Evolutionary conservation across 1,140 invertebrate genomes (phyloP).

Genomic region (Bombus difficillimus): DNA sequence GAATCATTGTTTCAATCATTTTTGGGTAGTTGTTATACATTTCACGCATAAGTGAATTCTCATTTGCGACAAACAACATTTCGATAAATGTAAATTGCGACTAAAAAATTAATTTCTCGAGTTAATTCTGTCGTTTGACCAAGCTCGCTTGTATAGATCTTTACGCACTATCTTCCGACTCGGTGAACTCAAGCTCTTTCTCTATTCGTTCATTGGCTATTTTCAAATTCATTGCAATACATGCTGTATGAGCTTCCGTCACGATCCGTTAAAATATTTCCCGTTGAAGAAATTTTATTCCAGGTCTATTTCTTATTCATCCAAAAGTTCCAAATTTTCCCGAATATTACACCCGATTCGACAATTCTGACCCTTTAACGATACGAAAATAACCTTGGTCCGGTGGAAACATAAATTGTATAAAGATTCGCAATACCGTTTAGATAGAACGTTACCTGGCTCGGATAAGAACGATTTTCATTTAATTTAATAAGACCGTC

Average conservation of each 20-base stretch:
- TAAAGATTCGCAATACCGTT: neutral
- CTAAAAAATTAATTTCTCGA: neutral
- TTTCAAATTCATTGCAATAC: neutral
- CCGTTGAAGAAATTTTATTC: neutral
- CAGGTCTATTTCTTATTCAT: neutral
- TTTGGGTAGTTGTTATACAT: neutral
- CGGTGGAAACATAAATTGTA: neutral
- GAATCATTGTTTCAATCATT: neutral
- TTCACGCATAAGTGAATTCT: neutral
- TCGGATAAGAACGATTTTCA: slow-evolving; percentile 10
- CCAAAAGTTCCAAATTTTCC: neutral
- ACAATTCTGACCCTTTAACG: neutral
- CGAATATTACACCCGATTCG: neutral
- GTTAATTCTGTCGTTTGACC: neutral
- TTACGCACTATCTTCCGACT: no score
- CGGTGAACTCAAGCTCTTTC: neutral
- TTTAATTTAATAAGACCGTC: slow-evolving; percentile 36
- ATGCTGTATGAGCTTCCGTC: no score
- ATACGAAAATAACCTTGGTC: neutral
- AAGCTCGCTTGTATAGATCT: neutral
- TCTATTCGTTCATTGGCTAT: neutral
- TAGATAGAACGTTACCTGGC: no score
- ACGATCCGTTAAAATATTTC: neutral
- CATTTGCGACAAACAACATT: no score
- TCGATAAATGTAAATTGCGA: no score